Percentiles rank a stretch among this genome's conserved stretches.
Conservation (phyloP, 2,113 vertebrate species). For the Gorsachius goisagi region DNA sequence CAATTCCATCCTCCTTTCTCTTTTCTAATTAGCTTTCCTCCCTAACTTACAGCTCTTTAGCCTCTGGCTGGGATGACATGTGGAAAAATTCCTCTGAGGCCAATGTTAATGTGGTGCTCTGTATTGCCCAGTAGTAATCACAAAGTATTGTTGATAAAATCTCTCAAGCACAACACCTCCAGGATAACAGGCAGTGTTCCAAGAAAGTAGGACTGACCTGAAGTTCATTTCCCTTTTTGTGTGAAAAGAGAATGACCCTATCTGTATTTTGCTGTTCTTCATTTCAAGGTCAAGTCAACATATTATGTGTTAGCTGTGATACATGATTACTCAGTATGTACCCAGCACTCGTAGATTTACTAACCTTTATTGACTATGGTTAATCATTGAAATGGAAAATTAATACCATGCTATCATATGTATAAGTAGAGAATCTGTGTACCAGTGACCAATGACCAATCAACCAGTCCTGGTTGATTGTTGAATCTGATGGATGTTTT, state of each 20-base stretch:
- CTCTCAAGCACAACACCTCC: slow-evolving; percentile 35
- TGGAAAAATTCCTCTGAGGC: slow-evolving; percentile 57
- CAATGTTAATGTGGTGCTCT: not conserved
- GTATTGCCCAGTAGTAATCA: slow-evolving; percentile 18
- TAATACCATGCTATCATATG: not conserved
- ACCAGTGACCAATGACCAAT: not conserved
- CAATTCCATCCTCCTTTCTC: slow-evolving; percentile 10
- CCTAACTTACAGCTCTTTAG: slow-evolving; percentile 40
- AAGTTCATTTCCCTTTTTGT: slow-evolving; percentile 10
- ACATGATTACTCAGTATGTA: not conserved
- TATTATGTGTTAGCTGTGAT: not conserved
- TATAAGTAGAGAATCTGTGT: not conserved
- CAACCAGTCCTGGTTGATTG: not conserved
- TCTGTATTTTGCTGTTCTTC: not conserved
- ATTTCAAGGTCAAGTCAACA: slow-evolving; percentile 44
- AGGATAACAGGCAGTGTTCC: slow-evolving; percentile 27
- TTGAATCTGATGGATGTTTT: not conserved
- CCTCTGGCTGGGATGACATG: slow-evolving; percentile 7
- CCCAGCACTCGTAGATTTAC: not conserved
- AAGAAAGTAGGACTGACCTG: slow-evolving; percentile 17
- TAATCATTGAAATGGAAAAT: not conserved
- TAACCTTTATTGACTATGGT: not conserved
- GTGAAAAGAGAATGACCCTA: not conserved
- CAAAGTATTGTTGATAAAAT: slow-evolving; percentile 43
- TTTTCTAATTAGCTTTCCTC: slow-evolving; percentile 67